Percentiles rank a stretch among this genome's conserved stretches.
These are phyloP conservation scores for Acanthiza pusilla DNA, from an alignment of 2,797 vertebrate species.

Conservation along the genomic window DNA sequence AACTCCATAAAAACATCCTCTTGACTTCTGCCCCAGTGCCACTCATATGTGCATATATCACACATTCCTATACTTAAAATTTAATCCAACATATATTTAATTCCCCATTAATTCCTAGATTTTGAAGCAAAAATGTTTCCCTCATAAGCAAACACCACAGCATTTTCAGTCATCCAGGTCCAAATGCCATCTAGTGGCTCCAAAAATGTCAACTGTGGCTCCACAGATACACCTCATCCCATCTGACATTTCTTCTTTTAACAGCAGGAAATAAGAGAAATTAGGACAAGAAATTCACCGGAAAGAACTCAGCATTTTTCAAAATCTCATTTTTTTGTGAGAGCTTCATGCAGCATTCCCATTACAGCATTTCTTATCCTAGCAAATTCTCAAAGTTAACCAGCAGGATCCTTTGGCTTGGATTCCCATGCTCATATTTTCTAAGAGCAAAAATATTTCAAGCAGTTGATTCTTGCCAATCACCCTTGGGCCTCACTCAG, in stretches of 20 bases:
- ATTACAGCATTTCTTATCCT: background rate
- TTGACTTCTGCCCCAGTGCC: background rate
- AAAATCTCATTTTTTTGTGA: background rate
- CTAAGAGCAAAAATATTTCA: background rate
- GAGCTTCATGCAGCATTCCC: background rate
- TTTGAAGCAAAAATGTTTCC: background rate
- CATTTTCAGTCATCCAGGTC: background rate
- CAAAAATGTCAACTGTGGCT: background rate
- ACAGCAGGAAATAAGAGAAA: background rate
- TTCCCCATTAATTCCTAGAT: background rate
- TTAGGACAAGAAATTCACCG: background rate
- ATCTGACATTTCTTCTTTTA: background rate
- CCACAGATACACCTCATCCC: background rate
- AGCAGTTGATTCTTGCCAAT: background rate
- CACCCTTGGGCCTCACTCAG: background rate
- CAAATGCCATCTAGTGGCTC: constrained; percentile 17
- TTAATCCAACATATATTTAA: background rate
- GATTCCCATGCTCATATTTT: background rate
- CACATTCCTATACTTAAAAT: background rate
- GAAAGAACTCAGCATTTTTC: background rate
- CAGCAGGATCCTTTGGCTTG: background rate
- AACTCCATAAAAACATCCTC: background rate
- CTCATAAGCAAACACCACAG: background rate
- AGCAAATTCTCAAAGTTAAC: background rate
- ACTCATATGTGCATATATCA: background rate